These are phyloP conservation scores for Enoplosus armatus DNA, from an alignment of 2,797 vertebrate genomes.

Conservation along the genomic window DNA sequence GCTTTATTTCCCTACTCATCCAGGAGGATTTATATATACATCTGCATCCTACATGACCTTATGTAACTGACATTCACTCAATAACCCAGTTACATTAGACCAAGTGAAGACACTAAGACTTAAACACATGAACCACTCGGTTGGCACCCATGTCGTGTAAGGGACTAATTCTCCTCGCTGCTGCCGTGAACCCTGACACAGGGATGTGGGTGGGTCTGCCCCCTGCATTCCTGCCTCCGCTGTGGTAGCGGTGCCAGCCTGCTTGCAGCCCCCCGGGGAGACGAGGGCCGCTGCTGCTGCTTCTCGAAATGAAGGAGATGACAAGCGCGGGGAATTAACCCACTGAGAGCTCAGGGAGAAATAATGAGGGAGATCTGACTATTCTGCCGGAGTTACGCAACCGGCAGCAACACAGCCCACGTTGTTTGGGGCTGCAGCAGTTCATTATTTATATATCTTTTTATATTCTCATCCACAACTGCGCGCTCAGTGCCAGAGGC, in stretches of 20 bases:
- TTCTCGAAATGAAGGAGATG: constrained; percentile 76
- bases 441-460: constrained; percentile 69
- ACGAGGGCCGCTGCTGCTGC: constrained; percentile 32
- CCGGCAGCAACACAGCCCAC: constrained; percentile 71
- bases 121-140: constrained; percentile 22
- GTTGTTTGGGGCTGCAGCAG: constrained; percentile 62
- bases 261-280: constrained; percentile 42
- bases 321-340: constrained; percentile 75
- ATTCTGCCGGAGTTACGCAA: constrained; percentile 76
- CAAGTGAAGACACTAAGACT: constrained; percentile 40
- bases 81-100: constrained; percentile 28
- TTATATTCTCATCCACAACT: constrained; percentile 61
- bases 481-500: constrained; percentile 33
- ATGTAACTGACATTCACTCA: constrained; percentile 61
- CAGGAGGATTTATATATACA: constrained; percentile 34
- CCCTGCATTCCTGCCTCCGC: constrained; percentile 39
- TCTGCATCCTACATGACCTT: constrained; percentile 58
- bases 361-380: constrained; percentile 82
- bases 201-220: constrained; percentile 43
- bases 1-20: constrained; percentile 55
- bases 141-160: constrained; percentile 35
- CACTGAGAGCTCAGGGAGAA: constrained; percentile 72
- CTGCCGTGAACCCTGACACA: constrained; percentile 51
- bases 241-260: constrained; percentile 48
- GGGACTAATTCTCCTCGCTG: constrained; percentile 31